These are phyloP conservation scores for Nephila pilipes DNA, from an alignment of 1,140 invertebrate species.

Conservation along the genomic window DNA sequence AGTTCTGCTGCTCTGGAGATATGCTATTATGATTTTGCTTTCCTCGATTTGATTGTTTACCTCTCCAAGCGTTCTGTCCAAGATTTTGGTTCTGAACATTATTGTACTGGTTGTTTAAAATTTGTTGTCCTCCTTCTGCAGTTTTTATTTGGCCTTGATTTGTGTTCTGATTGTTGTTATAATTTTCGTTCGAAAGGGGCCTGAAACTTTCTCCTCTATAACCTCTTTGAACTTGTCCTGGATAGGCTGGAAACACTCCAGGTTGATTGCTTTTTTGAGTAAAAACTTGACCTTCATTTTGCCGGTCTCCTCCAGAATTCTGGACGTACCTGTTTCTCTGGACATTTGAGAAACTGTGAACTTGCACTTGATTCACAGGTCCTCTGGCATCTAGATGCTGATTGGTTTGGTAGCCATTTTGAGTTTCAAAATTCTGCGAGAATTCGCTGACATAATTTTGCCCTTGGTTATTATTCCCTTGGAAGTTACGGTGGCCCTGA, in stretches of 20 bases:
- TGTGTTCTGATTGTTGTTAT: neutral
- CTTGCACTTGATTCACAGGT: neutral
- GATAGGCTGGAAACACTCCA: conserved; percentile 25
- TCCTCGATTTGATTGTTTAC: neutral
- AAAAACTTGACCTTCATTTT: conserved; percentile 12
- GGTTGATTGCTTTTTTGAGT: neutral
- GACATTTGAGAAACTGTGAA: conserved; percentile 29
- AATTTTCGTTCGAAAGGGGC: conserved; percentile 35
- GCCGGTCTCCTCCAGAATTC: neutral
- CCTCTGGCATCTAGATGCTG: conserved; percentile 34
- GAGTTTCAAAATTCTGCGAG: neutral
- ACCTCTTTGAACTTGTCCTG: conserved; percentile 37
- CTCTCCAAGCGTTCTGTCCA: conserved; percentile 60
- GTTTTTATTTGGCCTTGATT: neutral
- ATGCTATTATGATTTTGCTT: conserved; percentile 36
- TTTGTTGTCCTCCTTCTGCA: neutral
- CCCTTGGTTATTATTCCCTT: conserved; percentile 13
- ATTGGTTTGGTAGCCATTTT: neutral
- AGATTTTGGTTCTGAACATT: conserved; percentile 21
- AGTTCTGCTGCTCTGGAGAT: conserved; percentile 54
- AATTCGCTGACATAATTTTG: conserved; percentile 15
- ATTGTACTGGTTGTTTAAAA: conserved; percentile 8
- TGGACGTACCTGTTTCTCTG: neutral
- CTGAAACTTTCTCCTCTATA: conserved; percentile 55
- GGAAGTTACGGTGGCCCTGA: conserved; percentile 2